These are phyloP conservation scores for Medauroidea extradentata DNA, from an alignment of 1,140 invertebrate genomes.

Conservation along the genomic window DNA sequence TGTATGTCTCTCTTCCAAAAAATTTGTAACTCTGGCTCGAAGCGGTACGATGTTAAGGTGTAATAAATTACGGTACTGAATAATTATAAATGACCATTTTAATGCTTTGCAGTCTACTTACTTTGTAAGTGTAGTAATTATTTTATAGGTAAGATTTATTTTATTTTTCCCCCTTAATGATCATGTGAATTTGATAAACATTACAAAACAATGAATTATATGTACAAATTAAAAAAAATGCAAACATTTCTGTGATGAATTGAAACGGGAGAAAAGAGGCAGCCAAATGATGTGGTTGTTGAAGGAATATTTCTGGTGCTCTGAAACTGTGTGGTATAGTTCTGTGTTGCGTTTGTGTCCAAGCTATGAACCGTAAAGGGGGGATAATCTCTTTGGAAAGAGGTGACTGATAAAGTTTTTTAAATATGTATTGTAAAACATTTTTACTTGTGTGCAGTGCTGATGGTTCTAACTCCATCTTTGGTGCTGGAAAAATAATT, in stretches of 20 bases:
- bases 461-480: neutral
- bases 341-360: neutral
- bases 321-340: neutral
- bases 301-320: constrained; percentile 1
- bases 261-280: constrained; percentile 14
- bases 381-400: neutral
- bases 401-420: neutral
- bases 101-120: no score
- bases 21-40: no score
- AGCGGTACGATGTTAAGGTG: no score
- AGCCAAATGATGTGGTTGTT: constrained; percentile 8
- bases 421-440: neutral
- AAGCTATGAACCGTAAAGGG: constrained; percentile 1
- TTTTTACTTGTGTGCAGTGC: neutral
- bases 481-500: neutral
- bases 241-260: constrained; percentile 13
- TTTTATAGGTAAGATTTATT: no score
- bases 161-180: no score
- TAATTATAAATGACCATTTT: no score
- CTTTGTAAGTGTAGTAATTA: no score
- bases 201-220: no score
- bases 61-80: no score
- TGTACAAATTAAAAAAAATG: no score
- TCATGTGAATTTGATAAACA: no score
- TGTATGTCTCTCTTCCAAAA: no score